Base-by-base conservation (phyloP, 1,140 invertebrate genomes). In the Hyles vespertilio region DNA sequence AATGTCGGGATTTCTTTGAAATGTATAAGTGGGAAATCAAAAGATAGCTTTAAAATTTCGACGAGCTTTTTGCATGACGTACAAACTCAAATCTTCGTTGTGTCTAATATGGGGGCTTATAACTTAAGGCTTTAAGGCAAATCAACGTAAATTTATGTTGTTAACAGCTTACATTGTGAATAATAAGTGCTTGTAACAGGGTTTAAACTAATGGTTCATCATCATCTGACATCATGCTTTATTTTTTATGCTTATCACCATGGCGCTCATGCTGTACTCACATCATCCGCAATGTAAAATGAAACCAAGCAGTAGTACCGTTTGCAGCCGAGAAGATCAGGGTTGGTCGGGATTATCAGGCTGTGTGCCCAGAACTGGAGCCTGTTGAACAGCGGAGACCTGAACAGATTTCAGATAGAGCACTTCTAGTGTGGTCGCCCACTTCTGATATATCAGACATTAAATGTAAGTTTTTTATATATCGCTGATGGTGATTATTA, bases 351-450 rank as follows among this genome's bases (percentile, higher is more conserved):
- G 97, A 98, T 85, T 98, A 95, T 86, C 98, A 99, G 90, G 97
- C 97, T 11, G 92, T 95, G 59, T 95, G 98, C 77, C 97, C 97
- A 55, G 94, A 95, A 69, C 90, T 95, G 45, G 91, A 93, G 65
- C 90, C 92, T 36, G 87, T 92, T 58, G 85, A 87, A 59, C 90
- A 92, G 63, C 78, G 93, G 12, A 93, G 90, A 74, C 92, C 92
- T 33, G 92, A 92, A 70, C 87, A 91, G 60, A 89, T 91, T 67
- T 92, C 93, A 51, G 97, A 99, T 69, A 92, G 95, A 90, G 97
- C 98, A 1, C 90, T 99, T 55, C 89, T 99, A 34, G 97, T 99
- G 22, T 99, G 98, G 98, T 97, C 97, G 48, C 98, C 98, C 33
- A 96, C 95, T 63, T 92, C 92, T 54, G 93, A 96, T 69, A 96